These are phyloP conservation scores for Neodontobutis hainanensis DNA, from an alignment of 2,113 vertebrate species.

Conservation along the genomic window DNA sequence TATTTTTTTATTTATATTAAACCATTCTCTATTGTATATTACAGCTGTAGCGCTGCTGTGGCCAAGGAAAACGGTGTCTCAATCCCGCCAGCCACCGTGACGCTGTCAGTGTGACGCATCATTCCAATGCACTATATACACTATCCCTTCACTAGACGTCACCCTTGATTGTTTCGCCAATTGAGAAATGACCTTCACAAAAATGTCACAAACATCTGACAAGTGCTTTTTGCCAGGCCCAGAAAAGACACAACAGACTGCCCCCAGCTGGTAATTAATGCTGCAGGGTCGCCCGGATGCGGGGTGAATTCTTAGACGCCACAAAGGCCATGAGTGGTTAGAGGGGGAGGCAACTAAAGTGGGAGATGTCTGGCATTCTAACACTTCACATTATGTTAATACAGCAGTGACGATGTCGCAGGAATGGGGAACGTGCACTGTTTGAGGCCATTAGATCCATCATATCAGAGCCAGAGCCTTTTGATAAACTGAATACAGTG, in stretches of 20 bases:
- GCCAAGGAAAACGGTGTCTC: too few relatives aligned
- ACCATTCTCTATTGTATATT: too few relatives aligned
- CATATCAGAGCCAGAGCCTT: slow-evolving; percentile 23
- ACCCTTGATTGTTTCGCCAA: slow-evolving; percentile 52
- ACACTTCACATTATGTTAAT: slow-evolving; percentile 46
- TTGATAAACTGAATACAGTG: not conserved
- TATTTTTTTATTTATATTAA: too few relatives aligned
- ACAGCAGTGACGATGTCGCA: slow-evolving; percentile 23
- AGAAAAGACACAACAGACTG: slow-evolving; percentile 67
- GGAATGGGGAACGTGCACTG: slow-evolving; percentile 7
- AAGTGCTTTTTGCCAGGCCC: slow-evolving; percentile 37
- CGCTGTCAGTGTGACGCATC: too few relatives aligned
- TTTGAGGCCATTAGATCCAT: slow-evolving; percentile 11
- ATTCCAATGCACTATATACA: slow-evolving; percentile 4
- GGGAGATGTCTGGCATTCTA: slow-evolving; percentile 35
- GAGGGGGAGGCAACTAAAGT: slow-evolving; percentile 4
- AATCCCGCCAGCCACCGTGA: too few relatives aligned
- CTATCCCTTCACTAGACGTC: slow-evolving; percentile 42
- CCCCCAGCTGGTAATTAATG: slow-evolving; percentile 63
- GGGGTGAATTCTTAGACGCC: slow-evolving; percentile 38
- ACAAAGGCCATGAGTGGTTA: slow-evolving; percentile 31
- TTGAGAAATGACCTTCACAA: slow-evolving; percentile 59
- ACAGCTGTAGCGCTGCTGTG: too few relatives aligned
- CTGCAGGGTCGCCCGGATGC: slow-evolving; percentile 24
- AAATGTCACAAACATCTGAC: slow-evolving; percentile 51